These are phyloP conservation scores for Platycheirus rosarum DNA, from an alignment of 2,888 invertebrate species.

Conservation along the genomic window DNA sequence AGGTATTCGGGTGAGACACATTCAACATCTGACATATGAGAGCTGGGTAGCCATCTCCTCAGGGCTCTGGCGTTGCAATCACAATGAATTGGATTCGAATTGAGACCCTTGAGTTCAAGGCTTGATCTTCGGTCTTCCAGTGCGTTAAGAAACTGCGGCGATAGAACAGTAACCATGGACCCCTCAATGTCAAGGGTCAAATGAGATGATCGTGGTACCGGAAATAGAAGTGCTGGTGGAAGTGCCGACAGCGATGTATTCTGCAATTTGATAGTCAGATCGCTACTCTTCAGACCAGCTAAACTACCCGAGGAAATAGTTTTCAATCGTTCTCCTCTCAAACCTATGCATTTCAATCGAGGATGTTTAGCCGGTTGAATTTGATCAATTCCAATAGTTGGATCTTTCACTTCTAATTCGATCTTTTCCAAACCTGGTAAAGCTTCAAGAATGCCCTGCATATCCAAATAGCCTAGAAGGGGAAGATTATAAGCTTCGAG, in stretches of 20 bases:
- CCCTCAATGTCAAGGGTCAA: slow-evolving; percentile 91
- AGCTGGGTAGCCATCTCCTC: slow-evolving; percentile 89
- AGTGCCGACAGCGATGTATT: slow-evolving; percentile 91
- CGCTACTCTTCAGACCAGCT: slow-evolving; percentile 90
- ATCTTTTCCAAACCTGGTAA: slow-evolving; percentile 89
- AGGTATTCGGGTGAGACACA: slow-evolving; percentile 89
- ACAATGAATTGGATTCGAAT: slow-evolving; percentile 91
- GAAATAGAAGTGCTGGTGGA: slow-evolving; percentile 92
- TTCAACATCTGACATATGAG: slow-evolving; percentile 85
- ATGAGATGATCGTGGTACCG: slow-evolving; percentile 92
- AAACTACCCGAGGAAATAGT: slow-evolving; percentile 92
- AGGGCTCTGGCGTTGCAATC: slow-evolving; percentile 92
- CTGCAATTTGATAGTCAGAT: slow-evolving; percentile 88
- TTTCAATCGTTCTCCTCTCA: slow-evolving; percentile 89
- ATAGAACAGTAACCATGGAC: slow-evolving; percentile 89
- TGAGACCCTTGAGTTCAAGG: slow-evolving; percentile 88
- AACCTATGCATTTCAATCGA: slow-evolving; percentile 88
- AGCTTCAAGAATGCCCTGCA: slow-evolving; percentile 91
- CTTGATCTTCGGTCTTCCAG: slow-evolving; percentile 92
- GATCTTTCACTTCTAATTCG: slow-evolving; percentile 94
- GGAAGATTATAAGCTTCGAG: slow-evolving; percentile 90
- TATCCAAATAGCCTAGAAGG: slow-evolving; percentile 91
- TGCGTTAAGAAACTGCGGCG: slow-evolving; percentile 90
- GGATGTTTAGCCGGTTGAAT: slow-evolving; percentile 91
- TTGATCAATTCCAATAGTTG: slow-evolving; percentile 91